Evolutionary conservation across 2,113 vertebrate genomes (phyloP).

Genomic region (Shinisaurus crocodilurus): DNA sequence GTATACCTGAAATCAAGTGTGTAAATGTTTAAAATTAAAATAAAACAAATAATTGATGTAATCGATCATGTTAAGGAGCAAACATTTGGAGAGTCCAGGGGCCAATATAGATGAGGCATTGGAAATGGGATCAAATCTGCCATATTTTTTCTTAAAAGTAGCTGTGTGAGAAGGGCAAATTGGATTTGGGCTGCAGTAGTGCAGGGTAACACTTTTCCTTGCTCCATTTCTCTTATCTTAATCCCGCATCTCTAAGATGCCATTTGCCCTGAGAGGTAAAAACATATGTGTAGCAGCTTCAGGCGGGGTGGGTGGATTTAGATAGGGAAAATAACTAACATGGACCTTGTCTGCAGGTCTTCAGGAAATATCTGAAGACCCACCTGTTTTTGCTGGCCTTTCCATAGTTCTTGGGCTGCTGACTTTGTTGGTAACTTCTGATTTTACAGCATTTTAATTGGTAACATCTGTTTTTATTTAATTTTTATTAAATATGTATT

Average conservation of each 20-base stretch:
- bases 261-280: background rate
- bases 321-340: slow-evolving; percentile 18
- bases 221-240: background rate
- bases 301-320: background rate
- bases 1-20: background rate
- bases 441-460: no score
- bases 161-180: background rate
- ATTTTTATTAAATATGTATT: no score
- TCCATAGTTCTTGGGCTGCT: no score
- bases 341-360: background rate
- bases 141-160: background rate
- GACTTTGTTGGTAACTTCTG: no score
- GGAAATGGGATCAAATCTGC: background rate
- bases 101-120: background rate
- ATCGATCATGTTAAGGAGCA: background rate
- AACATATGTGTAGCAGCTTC: background rate
- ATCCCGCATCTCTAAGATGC: background rate
- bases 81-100: background rate
- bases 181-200: background rate
- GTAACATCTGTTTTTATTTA: no score
- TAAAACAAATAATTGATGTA: background rate
- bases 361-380: no score
- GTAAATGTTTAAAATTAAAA: background rate
- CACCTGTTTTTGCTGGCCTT: no score
- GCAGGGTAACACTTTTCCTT: background rate